Evolutionary conservation across 2,888 invertebrate genomes (phyloP), one percentile per base, ranked within the genome.

Genomic region (Acronicta alni): DNA sequence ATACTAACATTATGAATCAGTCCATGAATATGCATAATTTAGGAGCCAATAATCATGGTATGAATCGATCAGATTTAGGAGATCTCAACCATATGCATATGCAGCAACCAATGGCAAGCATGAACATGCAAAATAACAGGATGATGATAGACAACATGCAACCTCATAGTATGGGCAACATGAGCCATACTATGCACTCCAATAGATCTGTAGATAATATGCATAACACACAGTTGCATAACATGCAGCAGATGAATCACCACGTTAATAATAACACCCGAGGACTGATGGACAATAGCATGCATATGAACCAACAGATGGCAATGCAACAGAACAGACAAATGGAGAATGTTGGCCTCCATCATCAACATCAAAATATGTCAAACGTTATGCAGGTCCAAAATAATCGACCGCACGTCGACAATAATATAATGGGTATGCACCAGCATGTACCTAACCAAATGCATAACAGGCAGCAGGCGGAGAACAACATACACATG

Each of bases 91-190:
- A 94, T 64, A 91, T 94, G 86, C 94, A 94, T 73, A 89, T 93
- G 86, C 92, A 92, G 68, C 92, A 90, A 75, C 80, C 88, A 17
- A 86, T 92, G 77, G 67, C 88, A 12, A 90, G 86, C 67, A 86
- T 91, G 75, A 92, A 86, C 76, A 89, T 94, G 83, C 92, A 92
- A 65, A 94, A 86, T 61, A 94, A 93, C 68, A 86, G 93, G 58
- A 91, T 93, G 89, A 87, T 92, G 79, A 89, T 93, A 81, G 94
- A 94, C 46, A 93, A 89, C 64, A 89, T 94, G 85, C 93, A 92
- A 73, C 75, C 88, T 38, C 94, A 94, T 64, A 80, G 82, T 49
- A 86, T 94, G 64, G 91, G 88, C 63, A 91, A 88, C 73, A 85
- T 90, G 79, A 87, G 80, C 49, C 93, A 93, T 66, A 88, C 87